Evolutionary conservation across 2,113 vertebrate genomes (phyloP).

Genomic region (Chionis minor): DNA sequence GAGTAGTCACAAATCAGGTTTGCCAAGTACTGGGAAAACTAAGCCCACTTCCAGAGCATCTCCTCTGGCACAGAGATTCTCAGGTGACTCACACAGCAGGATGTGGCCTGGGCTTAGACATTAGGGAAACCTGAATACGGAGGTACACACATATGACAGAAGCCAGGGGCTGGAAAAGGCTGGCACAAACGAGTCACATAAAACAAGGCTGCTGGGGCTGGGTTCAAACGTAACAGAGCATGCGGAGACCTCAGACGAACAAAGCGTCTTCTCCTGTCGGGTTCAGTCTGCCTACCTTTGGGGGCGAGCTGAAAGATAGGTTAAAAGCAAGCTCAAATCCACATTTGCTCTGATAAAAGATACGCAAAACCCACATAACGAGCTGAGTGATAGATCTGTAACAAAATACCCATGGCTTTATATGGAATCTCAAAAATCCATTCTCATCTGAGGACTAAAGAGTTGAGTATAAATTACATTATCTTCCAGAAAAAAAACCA

Average conservation of each 20-base stretch:
- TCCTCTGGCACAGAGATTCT: not conserved
- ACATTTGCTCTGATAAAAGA: not conserved
- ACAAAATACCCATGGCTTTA: not conserved
- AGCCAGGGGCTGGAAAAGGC: not conserved
- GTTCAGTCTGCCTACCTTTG: not conserved
- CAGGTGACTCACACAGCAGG: not conserved
- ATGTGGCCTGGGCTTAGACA: accelerated
- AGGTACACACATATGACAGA: not conserved
- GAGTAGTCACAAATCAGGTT: not conserved
- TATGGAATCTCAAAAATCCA: not conserved
- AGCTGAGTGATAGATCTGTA: not conserved
- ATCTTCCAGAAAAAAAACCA: not conserved
- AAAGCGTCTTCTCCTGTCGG: not conserved
- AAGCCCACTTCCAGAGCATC: not conserved
- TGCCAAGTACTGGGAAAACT: not conserved
- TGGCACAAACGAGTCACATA: not conserved
- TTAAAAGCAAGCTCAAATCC: not conserved
- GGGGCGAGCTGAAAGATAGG: not conserved
- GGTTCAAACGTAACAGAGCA: not conserved
- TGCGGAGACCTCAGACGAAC: not conserved
- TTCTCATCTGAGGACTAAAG: not conserved
- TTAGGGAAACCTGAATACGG: not conserved
- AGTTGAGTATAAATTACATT: not conserved
- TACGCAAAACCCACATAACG: not conserved
- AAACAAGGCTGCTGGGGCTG: not conserved